A percentile compares a stretch with the other conserved stretches of the same genome.
Conservation (phyloP, 64 coral and sea anemone species). For the Astreopora myriophthalma region DNA sequence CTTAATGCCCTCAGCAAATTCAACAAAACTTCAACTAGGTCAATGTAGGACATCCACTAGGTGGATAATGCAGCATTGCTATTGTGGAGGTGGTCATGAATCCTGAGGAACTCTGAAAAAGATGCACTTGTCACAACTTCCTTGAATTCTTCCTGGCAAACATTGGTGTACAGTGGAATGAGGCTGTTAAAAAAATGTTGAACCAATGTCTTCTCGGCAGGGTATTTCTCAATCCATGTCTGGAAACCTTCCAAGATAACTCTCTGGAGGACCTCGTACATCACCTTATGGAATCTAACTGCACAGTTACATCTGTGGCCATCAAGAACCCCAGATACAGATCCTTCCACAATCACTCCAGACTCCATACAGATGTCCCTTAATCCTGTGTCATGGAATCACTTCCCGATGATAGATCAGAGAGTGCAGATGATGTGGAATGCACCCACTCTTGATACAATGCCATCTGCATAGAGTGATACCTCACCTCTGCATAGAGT, state of each 20-base stretch:
- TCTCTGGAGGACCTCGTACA: slow-evolving; percentile 31
- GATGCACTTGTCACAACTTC: neutral
- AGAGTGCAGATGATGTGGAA: slow-evolving; percentile 26
- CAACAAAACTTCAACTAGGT: slow-evolving; percentile 57
- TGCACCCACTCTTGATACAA: slow-evolving; percentile 43
- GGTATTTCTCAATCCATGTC: neutral
- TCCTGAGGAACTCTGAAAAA: too few relatives aligned
- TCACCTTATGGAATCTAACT: slow-evolving; percentile 38
- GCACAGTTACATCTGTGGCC: slow-evolving; percentile 31
- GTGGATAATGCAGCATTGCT: slow-evolving; percentile 16
- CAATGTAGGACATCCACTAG: slow-evolving; percentile 62
- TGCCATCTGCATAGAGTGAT: too few relatives aligned
- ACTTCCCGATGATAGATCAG: slow-evolving; percentile 15
- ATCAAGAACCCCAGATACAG: slow-evolving; percentile 24
- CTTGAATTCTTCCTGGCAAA: neutral
- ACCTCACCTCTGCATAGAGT: too few relatives aligned
- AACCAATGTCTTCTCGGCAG: neutral
- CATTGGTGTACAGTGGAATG: neutral
- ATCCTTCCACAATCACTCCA: slow-evolving; percentile 12
- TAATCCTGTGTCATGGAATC: slow-evolving; percentile 44
- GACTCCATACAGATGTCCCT: slow-evolving; percentile 17
- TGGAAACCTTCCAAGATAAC: neutral
- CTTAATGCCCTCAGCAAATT: slow-evolving; percentile 40
- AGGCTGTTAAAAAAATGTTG: neutral
- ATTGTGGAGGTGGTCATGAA: neutral